Evolutionary conservation across 1,140 invertebrate genomes (phyloP).

Genomic region (Oreohelix idahoensis): DNA sequence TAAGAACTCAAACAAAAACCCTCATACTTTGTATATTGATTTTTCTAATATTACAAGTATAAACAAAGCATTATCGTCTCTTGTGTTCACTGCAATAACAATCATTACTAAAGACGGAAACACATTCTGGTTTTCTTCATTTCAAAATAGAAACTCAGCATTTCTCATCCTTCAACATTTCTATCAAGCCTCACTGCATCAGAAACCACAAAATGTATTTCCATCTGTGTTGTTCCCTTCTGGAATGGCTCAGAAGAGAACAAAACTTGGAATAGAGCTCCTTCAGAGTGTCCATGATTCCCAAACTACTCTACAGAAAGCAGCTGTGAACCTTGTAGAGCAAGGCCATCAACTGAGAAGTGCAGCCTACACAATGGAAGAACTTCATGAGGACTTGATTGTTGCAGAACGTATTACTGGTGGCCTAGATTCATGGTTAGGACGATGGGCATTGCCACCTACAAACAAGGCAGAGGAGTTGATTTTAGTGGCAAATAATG

Average conservation of each 20-base stretch:
- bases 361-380: constrained; percentile 9
- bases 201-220: not conserved
- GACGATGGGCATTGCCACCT: constrained; percentile 15
- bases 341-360: constrained; percentile 29
- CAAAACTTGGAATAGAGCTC: constrained; percentile 15
- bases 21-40: not conserved
- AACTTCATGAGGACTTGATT: constrained; percentile 21
- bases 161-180: constrained; percentile 30
- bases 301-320: constrained; percentile 8
- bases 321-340: not conserved
- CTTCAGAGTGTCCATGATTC: constrained; percentile 31
- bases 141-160: constrained; percentile 12
- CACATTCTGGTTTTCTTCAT: constrained; percentile 25
- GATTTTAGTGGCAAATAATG: constrained; percentile 24
- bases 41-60: constrained; percentile 24
- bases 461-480: not conserved
- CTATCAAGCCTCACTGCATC: constrained; percentile 3
- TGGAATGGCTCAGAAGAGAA: not conserved
- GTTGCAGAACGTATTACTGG: constrained; percentile 31
- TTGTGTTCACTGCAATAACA: constrained; percentile 26
- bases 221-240: not conserved
- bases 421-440: constrained; percentile 26
- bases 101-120: constrained; percentile 11
- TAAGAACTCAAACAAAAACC: not conserved
- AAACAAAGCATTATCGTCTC: constrained; percentile 15